phyloP scores from a whole-genome alignment of 2,888 invertebrate genomes.

The Elmis aenea region DNA sequence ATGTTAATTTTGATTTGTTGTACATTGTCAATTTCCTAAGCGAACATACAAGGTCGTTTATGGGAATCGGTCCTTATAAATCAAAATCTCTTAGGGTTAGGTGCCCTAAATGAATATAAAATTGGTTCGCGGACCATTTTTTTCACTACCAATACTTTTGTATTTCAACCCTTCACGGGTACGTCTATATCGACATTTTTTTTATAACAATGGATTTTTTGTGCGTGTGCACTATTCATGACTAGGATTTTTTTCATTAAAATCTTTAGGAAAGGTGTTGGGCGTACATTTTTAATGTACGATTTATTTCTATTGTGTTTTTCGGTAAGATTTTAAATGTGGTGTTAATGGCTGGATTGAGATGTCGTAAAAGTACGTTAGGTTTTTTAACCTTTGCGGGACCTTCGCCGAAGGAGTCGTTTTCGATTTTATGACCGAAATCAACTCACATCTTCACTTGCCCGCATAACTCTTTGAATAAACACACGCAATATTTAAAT shows the following conservation, averaged over 20 bases:
- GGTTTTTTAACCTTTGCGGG: no score
- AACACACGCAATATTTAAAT: no score
- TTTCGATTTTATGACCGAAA: no score
- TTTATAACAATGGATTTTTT: conserved; percentile 35
- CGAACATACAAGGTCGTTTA: conserved; percentile 41
- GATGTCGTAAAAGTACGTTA: conserved; percentile 30
- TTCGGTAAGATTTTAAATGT: conserved; percentile 37
- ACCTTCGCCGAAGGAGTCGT: no score
- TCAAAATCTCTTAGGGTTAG: conserved; percentile 38
- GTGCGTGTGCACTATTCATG: conserved; percentile 26
- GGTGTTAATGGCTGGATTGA: conserved; percentile 45
- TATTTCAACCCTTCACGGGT: conserved; percentile 29
- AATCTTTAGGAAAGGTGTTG: conserved; percentile 28
- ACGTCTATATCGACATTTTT: conserved; percentile 36
- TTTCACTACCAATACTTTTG: conserved; percentile 25
- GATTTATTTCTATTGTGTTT: conserved; percentile 37
- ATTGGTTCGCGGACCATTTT: conserved; percentile 36
- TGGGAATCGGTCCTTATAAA: conserved; percentile 42
- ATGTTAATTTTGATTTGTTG: conserved; percentile 45
- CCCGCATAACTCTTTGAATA: no score
- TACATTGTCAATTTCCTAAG: conserved; percentile 15
- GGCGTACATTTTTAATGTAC: conserved; percentile 44
- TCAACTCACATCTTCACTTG: no score
- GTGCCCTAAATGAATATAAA: conserved; percentile 45
- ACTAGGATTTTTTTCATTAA: conserved; percentile 21